phyloP scores from a whole-genome alignment of 2,888 invertebrate genomes.

The Morpho helenor region DNA sequence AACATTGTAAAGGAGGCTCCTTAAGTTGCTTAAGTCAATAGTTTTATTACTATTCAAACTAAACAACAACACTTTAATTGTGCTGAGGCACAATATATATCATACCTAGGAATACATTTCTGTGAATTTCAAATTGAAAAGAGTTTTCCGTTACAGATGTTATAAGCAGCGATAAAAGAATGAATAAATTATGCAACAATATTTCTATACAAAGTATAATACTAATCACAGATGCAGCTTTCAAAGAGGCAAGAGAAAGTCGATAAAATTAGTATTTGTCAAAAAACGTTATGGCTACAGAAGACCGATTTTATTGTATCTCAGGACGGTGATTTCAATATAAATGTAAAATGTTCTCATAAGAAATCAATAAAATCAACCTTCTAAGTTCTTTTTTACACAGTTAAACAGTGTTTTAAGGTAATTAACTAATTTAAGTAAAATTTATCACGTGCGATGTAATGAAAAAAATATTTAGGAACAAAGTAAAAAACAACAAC shows the following conservation, averaged over 20 bases:
- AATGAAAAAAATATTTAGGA: conserved; percentile 30
- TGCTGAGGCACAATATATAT: conserved; percentile 8
- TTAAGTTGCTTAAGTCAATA: conserved; percentile 16
- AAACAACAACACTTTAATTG: conserved; percentile 17
- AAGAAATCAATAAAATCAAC: conserved; percentile 36
- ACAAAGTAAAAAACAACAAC: conserved; percentile 33
- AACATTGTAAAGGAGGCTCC: not conserved
- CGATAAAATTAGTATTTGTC: conserved; percentile 22
- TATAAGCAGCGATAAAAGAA: not conserved
- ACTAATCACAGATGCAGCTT: conserved; percentile 64
- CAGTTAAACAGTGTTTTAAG: conserved; percentile 18
- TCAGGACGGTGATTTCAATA: conserved; percentile 24
- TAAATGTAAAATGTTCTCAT: not conserved
- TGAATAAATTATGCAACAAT: conserved; percentile 42
- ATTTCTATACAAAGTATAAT: conserved; percentile 25
- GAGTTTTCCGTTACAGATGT: conserved; percentile 15
- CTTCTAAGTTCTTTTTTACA: conserved; percentile 36
- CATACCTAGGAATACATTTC: conserved; percentile 26
- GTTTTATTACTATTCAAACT: conserved; percentile 16
- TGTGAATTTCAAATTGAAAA: conserved; percentile 48
- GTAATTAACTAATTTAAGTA: conserved; percentile 27
- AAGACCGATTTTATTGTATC: conserved; percentile 42
- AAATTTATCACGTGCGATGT: conserved; percentile 56
- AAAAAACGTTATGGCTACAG: conserved; percentile 30
- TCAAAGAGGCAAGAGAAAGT: conserved; percentile 52